Evolutionary conservation across 2,113 vertebrate species (phyloP).

Genomic region (Erythrolamprus reginae): DNA sequence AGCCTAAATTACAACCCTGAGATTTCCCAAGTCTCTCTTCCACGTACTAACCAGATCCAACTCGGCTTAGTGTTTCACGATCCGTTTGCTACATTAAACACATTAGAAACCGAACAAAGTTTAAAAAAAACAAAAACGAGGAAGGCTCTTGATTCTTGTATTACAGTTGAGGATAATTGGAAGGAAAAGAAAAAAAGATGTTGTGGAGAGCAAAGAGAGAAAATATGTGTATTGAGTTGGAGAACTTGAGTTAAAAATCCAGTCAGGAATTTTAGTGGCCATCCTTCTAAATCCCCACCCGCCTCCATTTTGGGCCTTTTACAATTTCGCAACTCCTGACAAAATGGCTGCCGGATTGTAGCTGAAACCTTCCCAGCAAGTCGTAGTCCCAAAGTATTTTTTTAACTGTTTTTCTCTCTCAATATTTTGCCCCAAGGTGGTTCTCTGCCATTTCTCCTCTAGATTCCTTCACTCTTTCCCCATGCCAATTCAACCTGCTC

Average conservation of each 20-base stretch:
- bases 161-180: not conserved
- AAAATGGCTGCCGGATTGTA: not conserved
- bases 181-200: accelerated
- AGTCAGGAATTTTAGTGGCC: not conserved
- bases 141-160: not conserved
- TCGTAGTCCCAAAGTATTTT: not conserved
- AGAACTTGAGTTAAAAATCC: not conserved
- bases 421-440: not conserved
- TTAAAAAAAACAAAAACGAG: not conserved
- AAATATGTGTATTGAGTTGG: not conserved
- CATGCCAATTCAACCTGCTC: not conserved
- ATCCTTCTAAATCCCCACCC: not conserved
- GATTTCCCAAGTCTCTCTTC: not conserved
- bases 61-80: not conserved
- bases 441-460: not conserved
- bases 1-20: not conserved
- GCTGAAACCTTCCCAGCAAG: not conserved
- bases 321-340: not conserved
- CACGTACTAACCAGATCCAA: not conserved
- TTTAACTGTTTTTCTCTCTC: not conserved
- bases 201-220: not conserved
- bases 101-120: not conserved
- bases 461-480: not conserved
- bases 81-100: not conserved
- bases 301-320: not conserved